These are phyloP conservation scores for Lordiphosa andalusiaca DNA, from an alignment of 2,888 invertebrate species.

Conservation along the genomic window DNA sequence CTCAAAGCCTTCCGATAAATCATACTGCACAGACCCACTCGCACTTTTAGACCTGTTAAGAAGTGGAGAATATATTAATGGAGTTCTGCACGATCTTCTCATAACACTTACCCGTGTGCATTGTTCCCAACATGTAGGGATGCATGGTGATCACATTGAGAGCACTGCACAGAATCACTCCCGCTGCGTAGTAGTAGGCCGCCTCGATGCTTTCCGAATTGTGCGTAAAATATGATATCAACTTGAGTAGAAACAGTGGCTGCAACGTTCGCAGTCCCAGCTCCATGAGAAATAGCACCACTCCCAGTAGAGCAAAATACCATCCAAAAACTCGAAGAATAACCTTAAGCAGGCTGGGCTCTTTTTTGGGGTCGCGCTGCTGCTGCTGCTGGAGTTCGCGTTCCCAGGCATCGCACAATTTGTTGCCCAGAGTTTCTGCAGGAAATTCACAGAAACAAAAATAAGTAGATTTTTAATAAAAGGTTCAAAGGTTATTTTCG, in stretches of 20 bases:
- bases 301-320: conserved; percentile 83
- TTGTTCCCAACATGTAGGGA: conserved; percentile 90
- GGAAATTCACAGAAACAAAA: conserved; percentile 18
- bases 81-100: not conserved
- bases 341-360: conserved; percentile 80
- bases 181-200: conserved; percentile 89
- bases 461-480: too few species aligned
- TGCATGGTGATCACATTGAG: conserved; percentile 90
- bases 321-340: conserved; percentile 83
- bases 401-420: conserved; percentile 83
- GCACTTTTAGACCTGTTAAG: conserved; percentile 81
- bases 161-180: conserved; percentile 87
- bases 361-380: conserved; percentile 67
- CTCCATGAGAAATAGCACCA: conserved; percentile 83
- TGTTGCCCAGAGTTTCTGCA: conserved; percentile 82
- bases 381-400: conserved; percentile 80
- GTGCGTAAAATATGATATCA: conserved; percentile 83
- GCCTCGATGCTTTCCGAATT: conserved; percentile 76
- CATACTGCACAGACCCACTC: conserved; percentile 86
- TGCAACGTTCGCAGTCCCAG: conserved; percentile 84
- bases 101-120: conserved; percentile 82
- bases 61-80: not conserved
- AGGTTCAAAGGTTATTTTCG: too few species aligned
- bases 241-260: conserved; percentile 84
- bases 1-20: conserved; percentile 85